Evolutionary conservation across 2,888 invertebrate species (phyloP), one percentile per base, ranked within the genome.

Genomic region (Idaea dimidiata): DNA sequence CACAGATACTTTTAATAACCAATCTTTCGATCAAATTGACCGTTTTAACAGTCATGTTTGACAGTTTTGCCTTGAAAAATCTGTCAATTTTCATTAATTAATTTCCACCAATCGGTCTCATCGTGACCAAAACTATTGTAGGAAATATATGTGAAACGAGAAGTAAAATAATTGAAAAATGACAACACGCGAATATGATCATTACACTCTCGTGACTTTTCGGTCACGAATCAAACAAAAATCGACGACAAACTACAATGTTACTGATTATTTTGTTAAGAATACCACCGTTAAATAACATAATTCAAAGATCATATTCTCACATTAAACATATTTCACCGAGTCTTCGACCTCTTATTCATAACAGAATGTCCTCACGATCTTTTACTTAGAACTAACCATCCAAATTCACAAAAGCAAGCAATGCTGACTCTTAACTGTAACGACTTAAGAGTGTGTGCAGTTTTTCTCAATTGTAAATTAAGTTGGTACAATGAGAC

Each of bases 281-380:
- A 67, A 69, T 60, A 62, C 59, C 60, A 63, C 62, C 64, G 59
- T 59, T 62, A 62, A 66, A 66, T 64, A 66, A 64, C 63, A 73
- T 68, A 65, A n/a, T 67, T 61, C 69, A 69, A 66, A 70, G 74
- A 75, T 67, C 66, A 73, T 77, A 78, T 81, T 82, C 80, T 78
- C 82, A 81, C 78, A 79, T 74, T 67, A 74, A 66, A 70, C 69
- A 66, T 68, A 67, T 72, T 72, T 70, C 68, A 61, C 57, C 62
- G 60, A 75, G 87, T 86, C 86, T 82, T 83, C 81, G 86, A 86
- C 87, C 86, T 83, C 82, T 24, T 83, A 84, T 84, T 82, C 83
- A 85, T 78, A 87, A 87, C 86, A 87, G 70, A 77, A 70, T 85
- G 80, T 87, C 88, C 81, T 80, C 81, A 82, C 73, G 62, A 66